Evolutionary conservation across 2,797 vertebrate genomes (phyloP), one percentile per base, ranked within the genome.

Genomic region (Pteropus rufus): DNA sequence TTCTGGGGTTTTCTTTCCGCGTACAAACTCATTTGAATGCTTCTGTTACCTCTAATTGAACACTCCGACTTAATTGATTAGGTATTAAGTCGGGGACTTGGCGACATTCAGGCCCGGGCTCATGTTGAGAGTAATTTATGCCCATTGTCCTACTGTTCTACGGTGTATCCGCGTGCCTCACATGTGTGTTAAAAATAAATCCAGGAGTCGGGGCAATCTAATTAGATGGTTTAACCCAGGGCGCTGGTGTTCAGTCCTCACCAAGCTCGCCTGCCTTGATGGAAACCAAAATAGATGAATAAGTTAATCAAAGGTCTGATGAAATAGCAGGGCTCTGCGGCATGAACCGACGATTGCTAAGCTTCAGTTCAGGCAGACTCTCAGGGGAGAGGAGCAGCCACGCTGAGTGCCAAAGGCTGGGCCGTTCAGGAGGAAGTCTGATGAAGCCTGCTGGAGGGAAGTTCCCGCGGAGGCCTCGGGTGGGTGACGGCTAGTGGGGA

Each of bases 241-340:
- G 21, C 44, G n/a, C 75, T 90, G 62, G 41, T 64, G 80, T 75
- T 95, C 19, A 0, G n/a, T 44, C 86, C 88, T 44, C 56, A 85
- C 96, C 89, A 34, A 67, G 90, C 79, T 95, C 92, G 77, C 92
- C 89, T 70, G 91, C 92, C 87, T 95, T 97, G 91, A 95, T 86
- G 91, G 91, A 36, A 87, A 97, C 94, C 94, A 95, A 97, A 97
- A 95, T 82, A 95, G 96, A 96, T 93, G 96, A 95, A 93, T 86
- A 96, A 91, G 95, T 95, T 97, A 96, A 97, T 97, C 96, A 97
- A 49, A 96, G 95, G 91, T 94, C 97, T 97, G 96, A 94, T 95
- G 75, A 93, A 91, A 87, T 80, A 76, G 91, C 81, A 24, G 1
- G 0, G 82, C 92, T 46, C 64, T 44, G 69, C 54, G 0, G 60